Evolutionary conservation across 1,140 invertebrate species (phyloP).

Genomic region (Mesaphorura yosii): DNA sequence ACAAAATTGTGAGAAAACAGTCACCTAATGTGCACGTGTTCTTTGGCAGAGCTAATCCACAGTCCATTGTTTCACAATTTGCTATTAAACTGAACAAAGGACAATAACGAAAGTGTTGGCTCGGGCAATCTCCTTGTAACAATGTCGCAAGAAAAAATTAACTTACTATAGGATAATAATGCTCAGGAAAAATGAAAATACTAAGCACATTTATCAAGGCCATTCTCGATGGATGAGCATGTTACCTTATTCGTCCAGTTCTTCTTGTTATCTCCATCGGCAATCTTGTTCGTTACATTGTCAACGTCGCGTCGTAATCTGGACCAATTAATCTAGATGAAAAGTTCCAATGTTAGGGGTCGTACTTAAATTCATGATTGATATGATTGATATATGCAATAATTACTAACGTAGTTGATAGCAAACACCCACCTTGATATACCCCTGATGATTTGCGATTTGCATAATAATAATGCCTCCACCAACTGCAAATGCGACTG

Average conservation of each 20-base stretch:
- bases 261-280: constrained; percentile 57
- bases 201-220: no score
- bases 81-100: no score
- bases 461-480: constrained; percentile 78
- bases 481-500: constrained; percentile 74
- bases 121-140: no score
- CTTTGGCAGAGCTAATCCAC: no score
- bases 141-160: no score
- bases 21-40: no score
- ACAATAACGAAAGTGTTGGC: no score
- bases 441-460: constrained; percentile 81
- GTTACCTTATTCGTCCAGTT: constrained; percentile 65
- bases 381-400: neutral
- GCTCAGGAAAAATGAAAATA: no score
- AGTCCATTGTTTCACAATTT: no score
- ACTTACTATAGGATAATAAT: no score
- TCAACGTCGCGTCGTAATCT: constrained; percentile 69
- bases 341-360: constrained; percentile 1
- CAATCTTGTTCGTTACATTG: constrained; percentile 65
- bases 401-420: neutral
- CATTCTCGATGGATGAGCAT: constrained; percentile 1
- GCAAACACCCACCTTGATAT: constrained; percentile 50
- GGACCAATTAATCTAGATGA: constrained; percentile 72
- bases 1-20: no score
- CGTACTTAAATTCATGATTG: neutral